Conservation (phyloP, 2,113 vertebrate species). For the Toxostoma redivivum region DNA sequence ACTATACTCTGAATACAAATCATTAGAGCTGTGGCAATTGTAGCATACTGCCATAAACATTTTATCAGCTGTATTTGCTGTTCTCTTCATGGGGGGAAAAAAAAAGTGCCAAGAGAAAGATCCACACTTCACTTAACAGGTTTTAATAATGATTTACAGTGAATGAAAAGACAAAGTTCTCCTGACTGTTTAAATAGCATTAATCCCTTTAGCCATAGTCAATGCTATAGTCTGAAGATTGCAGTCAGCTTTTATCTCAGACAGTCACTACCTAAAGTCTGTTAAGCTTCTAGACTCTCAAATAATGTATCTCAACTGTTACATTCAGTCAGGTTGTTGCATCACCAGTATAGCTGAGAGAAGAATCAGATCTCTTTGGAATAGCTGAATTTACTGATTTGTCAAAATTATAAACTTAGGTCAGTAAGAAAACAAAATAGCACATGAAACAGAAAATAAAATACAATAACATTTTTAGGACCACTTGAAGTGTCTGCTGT, state of each 20-base stretch:
- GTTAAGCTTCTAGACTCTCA: not conserved
- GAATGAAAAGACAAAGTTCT: not conserved
- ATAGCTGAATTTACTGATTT: not conserved
- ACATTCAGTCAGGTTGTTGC: not conserved
- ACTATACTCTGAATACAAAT: slow-evolving; percentile 39
- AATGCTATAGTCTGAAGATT: not conserved
- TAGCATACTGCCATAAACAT: not conserved
- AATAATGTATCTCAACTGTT: not conserved
- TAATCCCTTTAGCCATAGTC: not conserved
- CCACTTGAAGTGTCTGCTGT: not conserved
- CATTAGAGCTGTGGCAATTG: not conserved
- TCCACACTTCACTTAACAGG: not conserved
- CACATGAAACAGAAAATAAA: not conserved
- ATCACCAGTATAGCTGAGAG: not conserved
- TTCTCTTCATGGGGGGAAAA: not conserved
- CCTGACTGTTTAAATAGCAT: not conserved
- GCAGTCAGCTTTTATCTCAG: not conserved
- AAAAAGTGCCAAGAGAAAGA: not conserved
- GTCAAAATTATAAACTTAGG: not conserved
- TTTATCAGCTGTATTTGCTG: not conserved
- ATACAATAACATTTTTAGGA: not conserved
- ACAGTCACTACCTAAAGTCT: not conserved
- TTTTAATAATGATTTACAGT: not conserved
- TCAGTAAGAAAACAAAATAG: not conserved
- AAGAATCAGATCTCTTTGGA: not conserved